phyloP scores from a whole-genome alignment of 2,888 invertebrate species.

The Lycocerus yunnanus region DNA sequence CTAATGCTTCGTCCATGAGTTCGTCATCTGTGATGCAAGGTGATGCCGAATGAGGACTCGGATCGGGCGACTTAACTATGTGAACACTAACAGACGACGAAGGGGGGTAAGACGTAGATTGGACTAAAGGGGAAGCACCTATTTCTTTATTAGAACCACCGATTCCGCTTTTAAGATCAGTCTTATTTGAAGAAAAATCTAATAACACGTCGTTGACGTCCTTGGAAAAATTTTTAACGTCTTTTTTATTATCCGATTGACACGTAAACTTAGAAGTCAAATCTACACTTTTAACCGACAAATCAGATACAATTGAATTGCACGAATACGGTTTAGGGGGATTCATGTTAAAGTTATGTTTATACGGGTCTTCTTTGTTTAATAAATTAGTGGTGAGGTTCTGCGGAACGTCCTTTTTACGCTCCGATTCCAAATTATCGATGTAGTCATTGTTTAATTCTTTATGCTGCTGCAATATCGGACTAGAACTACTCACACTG shows the following conservation, averaged over 20 bases:
- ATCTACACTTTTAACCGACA: constrained; percentile 54
- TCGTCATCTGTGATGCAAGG: constrained; percentile 88
- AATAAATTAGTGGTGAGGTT: constrained; percentile 40
- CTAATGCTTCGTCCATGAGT: constrained; percentile 85
- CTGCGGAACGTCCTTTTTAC: constrained; percentile 45
- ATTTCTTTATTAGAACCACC: constrained; percentile 6
- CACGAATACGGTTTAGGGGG: constrained; percentile 42
- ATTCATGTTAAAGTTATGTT: constrained; percentile 41
- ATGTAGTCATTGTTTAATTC: constrained; percentile 12
- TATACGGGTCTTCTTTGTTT: constrained; percentile 44
- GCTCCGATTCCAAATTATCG: constrained; percentile 37
- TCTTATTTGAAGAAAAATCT: constrained; percentile 60
- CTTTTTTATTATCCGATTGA: constrained; percentile 50
- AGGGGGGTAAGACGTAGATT: constrained; percentile 55
- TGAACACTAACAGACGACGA: constrained; percentile 76
- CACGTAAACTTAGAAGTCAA: constrained; percentile 57
- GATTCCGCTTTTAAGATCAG: constrained; percentile 13
- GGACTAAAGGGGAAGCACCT: constrained; percentile 27
- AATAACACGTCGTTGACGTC: constrained; percentile 65
- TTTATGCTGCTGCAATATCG: constrained; percentile 13
- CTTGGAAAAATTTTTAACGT: constrained; percentile 38
- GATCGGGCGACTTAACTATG: constrained; percentile 77
- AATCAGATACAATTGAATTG: constrained; percentile 33
- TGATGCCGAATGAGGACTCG: constrained; percentile 71
- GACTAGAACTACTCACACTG: constrained; percentile 24